These are phyloP conservation scores for Sebastes diploproa DNA, from an alignment of 2,797 vertebrate genomes.

Conservation along the genomic window DNA sequence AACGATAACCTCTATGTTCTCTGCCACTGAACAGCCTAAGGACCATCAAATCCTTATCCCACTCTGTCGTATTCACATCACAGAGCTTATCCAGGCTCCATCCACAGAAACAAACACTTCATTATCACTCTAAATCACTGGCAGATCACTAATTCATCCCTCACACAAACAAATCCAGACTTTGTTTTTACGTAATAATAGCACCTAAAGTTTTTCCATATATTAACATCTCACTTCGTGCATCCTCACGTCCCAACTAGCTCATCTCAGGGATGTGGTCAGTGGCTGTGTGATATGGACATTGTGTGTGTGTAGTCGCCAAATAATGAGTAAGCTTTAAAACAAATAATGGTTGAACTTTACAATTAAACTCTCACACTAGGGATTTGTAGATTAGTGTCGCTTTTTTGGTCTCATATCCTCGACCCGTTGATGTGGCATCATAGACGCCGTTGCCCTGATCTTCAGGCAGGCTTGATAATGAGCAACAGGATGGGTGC, in stretches of 20 bases:
- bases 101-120: conserved; percentile 37
- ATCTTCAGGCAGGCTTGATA: conserved; percentile 54
- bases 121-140: conserved; percentile 47
- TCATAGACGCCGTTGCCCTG: conserved; percentile 24
- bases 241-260: conserved; percentile 33
- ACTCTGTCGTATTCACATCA: conserved; percentile 41
- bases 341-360: conserved; percentile 75
- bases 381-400: conserved; percentile 69
- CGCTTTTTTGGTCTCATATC: conserved; percentile 63
- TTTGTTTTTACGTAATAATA: conserved; percentile 3
- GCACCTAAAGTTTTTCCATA: conserved; percentile 27
- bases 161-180: neutral
- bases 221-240: conserved; percentile 43
- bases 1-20: conserved; percentile 54
- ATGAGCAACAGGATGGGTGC: conserved; percentile 67
- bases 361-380: conserved; percentile 73
- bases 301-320: conserved; percentile 36
- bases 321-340: conserved; percentile 75
- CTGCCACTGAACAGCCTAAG: conserved; percentile 60
- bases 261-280: conserved; percentile 46
- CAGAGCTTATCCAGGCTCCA: neutral
- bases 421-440: conserved; percentile 53
- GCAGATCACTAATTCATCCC: conserved; percentile 35
- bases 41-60: conserved; percentile 47
- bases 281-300: conserved; percentile 73